phyloP scores from a whole-genome alignment of 2,797 vertebrate genomes.

The Arctocebus calabarensis region DNA sequence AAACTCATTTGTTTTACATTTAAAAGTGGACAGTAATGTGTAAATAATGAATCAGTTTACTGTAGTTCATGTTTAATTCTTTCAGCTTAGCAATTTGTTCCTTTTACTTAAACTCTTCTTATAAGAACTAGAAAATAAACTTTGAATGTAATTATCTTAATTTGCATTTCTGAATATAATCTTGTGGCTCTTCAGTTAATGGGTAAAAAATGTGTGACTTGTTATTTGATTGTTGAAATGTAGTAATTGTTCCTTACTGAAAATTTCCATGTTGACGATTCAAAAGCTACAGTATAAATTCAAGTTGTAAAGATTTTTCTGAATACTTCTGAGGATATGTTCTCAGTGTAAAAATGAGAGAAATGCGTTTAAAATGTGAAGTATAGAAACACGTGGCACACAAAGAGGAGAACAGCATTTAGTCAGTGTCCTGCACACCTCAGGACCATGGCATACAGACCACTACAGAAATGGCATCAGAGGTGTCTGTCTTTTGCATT shows the following conservation, averaged over 20 bases:
- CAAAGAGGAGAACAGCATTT: neutral
- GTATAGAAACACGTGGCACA: neutral
- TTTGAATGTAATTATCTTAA: neutral
- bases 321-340: neutral
- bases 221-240: neutral
- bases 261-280: neutral
- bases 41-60: neutral
- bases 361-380: neutral
- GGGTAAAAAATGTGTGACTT: neutral
- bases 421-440: neutral
- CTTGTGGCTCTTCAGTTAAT: neutral
- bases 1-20: neutral
- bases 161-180: neutral
- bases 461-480: neutral
- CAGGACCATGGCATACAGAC: accelerated
- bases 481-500: neutral
- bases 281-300: neutral
- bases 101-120: neutral
- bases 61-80: neutral
- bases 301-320: neutral
- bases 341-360: neutral
- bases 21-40: neutral
- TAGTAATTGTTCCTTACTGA: neutral
- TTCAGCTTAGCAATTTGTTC: neutral
- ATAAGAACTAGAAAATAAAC: neutral